Evolutionary conservation across 2,888 invertebrate species (phyloP).

Genomic region (Leucoptera coffeella): DNA sequence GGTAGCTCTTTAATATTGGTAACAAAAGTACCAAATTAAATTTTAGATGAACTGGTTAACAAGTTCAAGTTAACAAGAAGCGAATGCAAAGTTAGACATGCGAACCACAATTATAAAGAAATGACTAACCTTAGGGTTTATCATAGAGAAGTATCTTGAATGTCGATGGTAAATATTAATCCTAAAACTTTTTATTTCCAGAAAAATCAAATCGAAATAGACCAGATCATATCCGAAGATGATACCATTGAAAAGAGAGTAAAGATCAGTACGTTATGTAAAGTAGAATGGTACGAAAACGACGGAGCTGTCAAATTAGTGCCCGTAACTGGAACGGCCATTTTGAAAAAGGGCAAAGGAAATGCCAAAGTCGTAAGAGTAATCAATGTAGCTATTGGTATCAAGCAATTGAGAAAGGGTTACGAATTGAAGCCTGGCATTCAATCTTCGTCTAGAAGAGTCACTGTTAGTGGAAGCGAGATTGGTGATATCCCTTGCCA

Average conservation of each 20-base stretch:
- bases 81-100: too few relatives aligned
- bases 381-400: slow-evolving; percentile 52
- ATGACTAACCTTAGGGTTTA: too few relatives aligned
- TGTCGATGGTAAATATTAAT: too few relatives aligned
- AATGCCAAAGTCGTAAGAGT: slow-evolving; percentile 50
- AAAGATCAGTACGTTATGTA: slow-evolving; percentile 56
- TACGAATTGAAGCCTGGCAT: slow-evolving; percentile 61
- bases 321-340: slow-evolving; percentile 53
- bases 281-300: slow-evolving; percentile 64
- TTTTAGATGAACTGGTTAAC: too few relatives aligned
- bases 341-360: slow-evolving; percentile 44
- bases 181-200: slow-evolving; percentile 15
- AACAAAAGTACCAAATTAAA: slow-evolving; percentile 1
- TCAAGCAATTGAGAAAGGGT: slow-evolving; percentile 46
- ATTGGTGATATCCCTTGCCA: slow-evolving; percentile 62
- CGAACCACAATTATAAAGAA: too few relatives aligned
- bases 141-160: too few relatives aligned
- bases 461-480: slow-evolving; percentile 55
- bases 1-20: background rate
- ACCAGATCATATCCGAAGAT: slow-evolving; percentile 33
- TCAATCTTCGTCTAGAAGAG: slow-evolving; percentile 55
- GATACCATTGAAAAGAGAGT: slow-evolving; percentile 56
- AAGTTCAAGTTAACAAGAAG: too few relatives aligned
- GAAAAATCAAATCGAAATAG: slow-evolving; percentile 43
- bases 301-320: slow-evolving; percentile 54